Base-by-base conservation (phyloP, 2,888 invertebrate species). In the Pterobdella sp. region DNA sequence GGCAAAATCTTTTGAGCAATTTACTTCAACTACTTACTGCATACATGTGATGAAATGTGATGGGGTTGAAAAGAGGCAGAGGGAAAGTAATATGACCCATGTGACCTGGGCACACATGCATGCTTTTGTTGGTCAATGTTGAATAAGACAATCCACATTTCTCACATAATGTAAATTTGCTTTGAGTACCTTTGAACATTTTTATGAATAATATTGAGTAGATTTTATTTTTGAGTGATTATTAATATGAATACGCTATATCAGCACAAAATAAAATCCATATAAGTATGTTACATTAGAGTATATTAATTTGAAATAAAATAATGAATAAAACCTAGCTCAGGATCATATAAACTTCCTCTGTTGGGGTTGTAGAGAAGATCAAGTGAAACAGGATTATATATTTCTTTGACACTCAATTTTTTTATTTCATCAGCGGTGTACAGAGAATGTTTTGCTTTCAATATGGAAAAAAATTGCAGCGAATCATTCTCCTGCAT, bases 81-180 rank as follows among this genome's bases (percentile, higher is more conserved):
- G 93, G 92, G 0, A 98, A 85, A 77, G 91, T 90, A 76, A 98
- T 94, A 81, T 95, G 93, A 0, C 97, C 97, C 84, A 93, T 90
- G 84, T 98, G 98, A 0, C 98, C 98, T 0, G 90, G 88, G 81
- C 96, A 96, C 76, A 87, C 85, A 7, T 87, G 81, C 65, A 88
- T 82, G 29, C 86, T 87, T 77, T 42, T 49, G 32, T 36, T 34
- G 37, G 73, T 31, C 37, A 56, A 32, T 4, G 52, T 49, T n/a
- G 73, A 65, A 56, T 67, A 73, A 4, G 73, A 68, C 22, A 88
- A 87, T 14, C 87, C 87, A 81, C 96, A 97, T 7, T 94, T 94
- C 1, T 85, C 85, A 82, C 96, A 97, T 0, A 56, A n/a, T 88
- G 86, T 75, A 91, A 91, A 79, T 86, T 77, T 66, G 76, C 84